Evolutionary conservation across 2,888 invertebrate species (phyloP), one percentile per base, ranked within the genome.

Genomic region (Drosophila emarginata): DNA sequence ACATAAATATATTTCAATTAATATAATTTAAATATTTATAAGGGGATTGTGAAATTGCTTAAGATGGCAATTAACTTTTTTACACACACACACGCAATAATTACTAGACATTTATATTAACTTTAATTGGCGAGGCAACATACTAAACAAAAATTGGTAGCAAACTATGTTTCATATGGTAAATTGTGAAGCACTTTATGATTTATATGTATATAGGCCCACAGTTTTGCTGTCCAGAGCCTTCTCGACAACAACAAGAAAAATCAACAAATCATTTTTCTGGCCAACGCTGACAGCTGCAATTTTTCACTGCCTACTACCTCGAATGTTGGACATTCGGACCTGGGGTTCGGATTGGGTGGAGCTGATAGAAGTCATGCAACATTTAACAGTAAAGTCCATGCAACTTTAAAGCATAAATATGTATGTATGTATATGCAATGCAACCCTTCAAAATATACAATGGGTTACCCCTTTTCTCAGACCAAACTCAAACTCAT

Each of bases 241-340:
- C 45, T 45, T 21, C 45, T 45, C 18, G 45, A 45, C 45, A 45
- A 15, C 72, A 59, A 64, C 14, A 23, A 36, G 68, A 67, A 74
- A 73, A 76, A 77, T 64, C 67, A 76, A 80, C 74, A 80, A 83
- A 80, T 83, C 73, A 80, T 78, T 72, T 78, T 81, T 61, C 61
- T 72, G 71, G 58, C 40, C 73, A 75, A 75, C 73, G 82, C 81
- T 81, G 81, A 81, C 85, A 81, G 82, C 72, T 77, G 84, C 77
- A 81, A 85, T 77, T 79, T 77, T 84, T 84, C 81, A 80, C 71
- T 52, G 68, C 68, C 67, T 70, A 59, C 77, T 52, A 67, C 66
- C 54, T 14, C 51, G 51, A 62, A 50, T 32, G 32, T 32, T 32
- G 32, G 11, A 32, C 32, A 32, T 32, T 32, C 32, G 32, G 32